Evolutionary conservation across 2,797 vertebrate species (phyloP), one percentile per base, ranked within the genome.

Genomic region (Hydrocynus forskahlii): DNA sequence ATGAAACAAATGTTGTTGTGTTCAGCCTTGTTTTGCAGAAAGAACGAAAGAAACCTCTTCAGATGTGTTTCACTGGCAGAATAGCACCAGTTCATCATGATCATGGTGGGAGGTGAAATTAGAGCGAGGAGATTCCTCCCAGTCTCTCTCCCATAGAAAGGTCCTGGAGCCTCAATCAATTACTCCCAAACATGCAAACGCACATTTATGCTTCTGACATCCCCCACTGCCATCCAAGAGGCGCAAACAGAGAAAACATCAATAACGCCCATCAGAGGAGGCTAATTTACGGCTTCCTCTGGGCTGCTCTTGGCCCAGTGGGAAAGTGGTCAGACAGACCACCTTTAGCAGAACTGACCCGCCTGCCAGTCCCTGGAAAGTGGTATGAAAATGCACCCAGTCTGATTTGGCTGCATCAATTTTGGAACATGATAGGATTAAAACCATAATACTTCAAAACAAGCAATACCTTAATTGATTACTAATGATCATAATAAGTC

Each of bases 241-340:
- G 77, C 87, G 82, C 77, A 89, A 88, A 68, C 59, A 80, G 78
- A 55, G 76, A 93, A 91, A 89, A 88, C 88, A 91, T 89, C 92
- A 93, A 92, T 93, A 95, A 94, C 92, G 88, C 91, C 91, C 89
- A 89, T 91, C 92, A 89, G 89, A 64, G 62, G 89, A 89, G 90
- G 90, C 88, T 95, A 94, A 95, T 95, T 94, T 94, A 94, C 92
- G 88, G 91, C 94, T 96, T 93, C 95, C 92, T 92, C 86, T 85
- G 90, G 93, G 92, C 90, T 89, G 92, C 90, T 92, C 93, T 93
- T 92, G 91, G 92, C 88, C 80, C 87, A 83, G 87, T 75, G 76
- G 90, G 88, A 88, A 87, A 87, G 86, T 87, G 87, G 85, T 89
- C 88, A 89, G 88, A 89, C 88, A 86, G 77, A 72, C 23, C 89